Conservation (phyloP, 2,888 invertebrate genomes). For the Geophilus truncorum region DNA sequence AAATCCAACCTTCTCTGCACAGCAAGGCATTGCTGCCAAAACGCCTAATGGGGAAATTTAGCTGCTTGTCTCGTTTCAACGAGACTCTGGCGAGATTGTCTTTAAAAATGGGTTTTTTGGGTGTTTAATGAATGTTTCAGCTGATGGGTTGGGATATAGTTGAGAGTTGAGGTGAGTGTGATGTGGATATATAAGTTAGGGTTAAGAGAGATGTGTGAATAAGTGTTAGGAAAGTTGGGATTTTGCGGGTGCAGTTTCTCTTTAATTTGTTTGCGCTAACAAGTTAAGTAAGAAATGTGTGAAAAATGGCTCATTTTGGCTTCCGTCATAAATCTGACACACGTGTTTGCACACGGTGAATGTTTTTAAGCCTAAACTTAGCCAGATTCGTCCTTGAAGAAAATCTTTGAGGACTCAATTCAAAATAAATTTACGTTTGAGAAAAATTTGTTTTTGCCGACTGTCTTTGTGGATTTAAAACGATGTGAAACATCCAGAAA, state of each 20-base stretch:
- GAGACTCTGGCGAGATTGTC: neutral
- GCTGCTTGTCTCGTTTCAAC: neutral
- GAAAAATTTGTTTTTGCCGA: too few relatives aligned
- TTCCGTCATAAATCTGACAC: neutral
- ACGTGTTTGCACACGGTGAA: neutral
- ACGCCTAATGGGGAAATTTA: neutral
- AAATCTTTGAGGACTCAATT: neutral
- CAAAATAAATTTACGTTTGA: neutral
- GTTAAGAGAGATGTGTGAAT: too few relatives aligned
- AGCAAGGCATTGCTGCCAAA: neutral
- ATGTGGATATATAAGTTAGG: neutral
- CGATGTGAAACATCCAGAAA: too few relatives aligned
- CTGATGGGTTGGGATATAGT: neutral
- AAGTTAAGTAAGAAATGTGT: neutral
- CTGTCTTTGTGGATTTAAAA: too few relatives aligned
- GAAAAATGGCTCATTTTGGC: neutral
- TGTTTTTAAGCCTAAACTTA: constrained; percentile 4
- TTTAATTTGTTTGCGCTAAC: neutral
- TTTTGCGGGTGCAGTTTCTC: neutral
- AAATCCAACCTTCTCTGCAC: neutral
- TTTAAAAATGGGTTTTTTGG: neutral
- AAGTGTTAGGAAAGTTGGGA: neutral
- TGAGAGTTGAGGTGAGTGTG: neutral
- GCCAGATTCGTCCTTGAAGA: neutral
- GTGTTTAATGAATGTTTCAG: neutral